Conservation (phyloP, 2,888 invertebrate species). For the Amblyjoppa fuscipennis region DNA sequence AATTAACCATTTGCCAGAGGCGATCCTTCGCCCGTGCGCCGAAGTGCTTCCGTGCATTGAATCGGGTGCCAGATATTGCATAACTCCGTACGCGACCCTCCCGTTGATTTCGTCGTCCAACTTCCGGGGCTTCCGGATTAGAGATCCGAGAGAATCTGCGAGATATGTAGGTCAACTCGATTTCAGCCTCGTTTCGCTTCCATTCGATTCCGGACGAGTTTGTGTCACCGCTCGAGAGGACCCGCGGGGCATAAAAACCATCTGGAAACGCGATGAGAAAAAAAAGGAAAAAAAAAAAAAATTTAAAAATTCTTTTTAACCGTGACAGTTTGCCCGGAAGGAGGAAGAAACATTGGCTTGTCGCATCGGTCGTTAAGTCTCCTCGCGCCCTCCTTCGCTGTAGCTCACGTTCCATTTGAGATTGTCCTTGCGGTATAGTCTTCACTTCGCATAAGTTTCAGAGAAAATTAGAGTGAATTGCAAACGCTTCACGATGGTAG, state of each 20-base stretch:
- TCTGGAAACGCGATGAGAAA: neutral
- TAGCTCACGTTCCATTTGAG: constrained; percentile 21
- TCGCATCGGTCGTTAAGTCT: constrained; percentile 24
- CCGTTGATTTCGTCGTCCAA: constrained; percentile 30
- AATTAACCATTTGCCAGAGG: constrained; percentile 11
- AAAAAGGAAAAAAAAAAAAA: neutral
- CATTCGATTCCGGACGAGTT: constrained; percentile 28
- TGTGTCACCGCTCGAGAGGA: neutral
- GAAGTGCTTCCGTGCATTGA: constrained; percentile 34
- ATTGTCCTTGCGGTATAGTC: neutral
- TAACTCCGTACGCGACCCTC: neutral
- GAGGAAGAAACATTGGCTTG: constrained; percentile 13
- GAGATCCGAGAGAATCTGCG: constrained; percentile 44
- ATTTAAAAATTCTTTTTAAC: neutral
- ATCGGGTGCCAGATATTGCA: constrained; percentile 12
- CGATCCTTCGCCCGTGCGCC: neutral
- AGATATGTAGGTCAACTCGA: constrained; percentile 58
- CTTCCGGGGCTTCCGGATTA: constrained; percentile 61
- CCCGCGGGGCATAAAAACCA: constrained; percentile 15
- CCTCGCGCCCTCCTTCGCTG: neutral
- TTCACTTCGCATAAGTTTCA: too few species aligned
- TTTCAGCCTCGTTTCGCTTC: constrained; percentile 35
- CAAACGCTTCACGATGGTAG: too few species aligned
- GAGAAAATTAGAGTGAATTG: too few species aligned
- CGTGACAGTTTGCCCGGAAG: neutral